phyloP scores from a whole-genome alignment of 2,797 vertebrate genomes.

The Neoniphon sammara region DNA sequence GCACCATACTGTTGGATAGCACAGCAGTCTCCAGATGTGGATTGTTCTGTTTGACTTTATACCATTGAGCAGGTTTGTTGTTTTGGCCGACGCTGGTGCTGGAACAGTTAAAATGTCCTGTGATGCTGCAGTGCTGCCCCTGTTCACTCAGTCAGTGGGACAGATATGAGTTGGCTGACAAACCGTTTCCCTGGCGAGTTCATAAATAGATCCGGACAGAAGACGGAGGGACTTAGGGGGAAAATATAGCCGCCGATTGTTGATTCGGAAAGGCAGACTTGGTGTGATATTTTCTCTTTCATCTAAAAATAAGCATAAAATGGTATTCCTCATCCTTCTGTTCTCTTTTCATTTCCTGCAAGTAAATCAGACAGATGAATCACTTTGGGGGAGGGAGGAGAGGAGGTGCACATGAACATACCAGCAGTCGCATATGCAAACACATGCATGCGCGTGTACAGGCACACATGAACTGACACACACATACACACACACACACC shows the following conservation, averaged over 20 bases:
- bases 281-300: slow-evolving; percentile 66
- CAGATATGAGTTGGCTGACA: slow-evolving; percentile 69
- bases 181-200: slow-evolving; percentile 63
- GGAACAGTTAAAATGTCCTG: slow-evolving; percentile 58
- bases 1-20: slow-evolving; percentile 15
- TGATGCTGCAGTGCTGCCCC: slow-evolving; percentile 59
- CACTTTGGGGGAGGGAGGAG: slow-evolving; percentile 28
- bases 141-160: slow-evolving; percentile 60
- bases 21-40: slow-evolving; percentile 37
- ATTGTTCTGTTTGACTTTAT: slow-evolving; percentile 23
- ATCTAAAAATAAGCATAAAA: slow-evolving; percentile 76
- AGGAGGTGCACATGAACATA: slow-evolving; percentile 18
- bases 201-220: slow-evolving; percentile 72
- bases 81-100: slow-evolving; percentile 31
- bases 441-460: slow-evolving; percentile 10
- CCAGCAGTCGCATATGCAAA: slow-evolving; percentile 19
- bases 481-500: neutral
- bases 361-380: slow-evolving; percentile 60
- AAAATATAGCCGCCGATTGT: slow-evolving; percentile 59
- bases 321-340: slow-evolving; percentile 54
- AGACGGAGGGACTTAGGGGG: slow-evolving; percentile 57
- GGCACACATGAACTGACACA: neutral
- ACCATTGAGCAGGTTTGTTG: slow-evolving; percentile 50
- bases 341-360: slow-evolving; percentile 33
- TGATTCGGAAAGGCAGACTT: slow-evolving; percentile 51